Base-by-base conservation (phyloP, 2,797 vertebrate genomes). In the Hybognathus amarus region DNA sequence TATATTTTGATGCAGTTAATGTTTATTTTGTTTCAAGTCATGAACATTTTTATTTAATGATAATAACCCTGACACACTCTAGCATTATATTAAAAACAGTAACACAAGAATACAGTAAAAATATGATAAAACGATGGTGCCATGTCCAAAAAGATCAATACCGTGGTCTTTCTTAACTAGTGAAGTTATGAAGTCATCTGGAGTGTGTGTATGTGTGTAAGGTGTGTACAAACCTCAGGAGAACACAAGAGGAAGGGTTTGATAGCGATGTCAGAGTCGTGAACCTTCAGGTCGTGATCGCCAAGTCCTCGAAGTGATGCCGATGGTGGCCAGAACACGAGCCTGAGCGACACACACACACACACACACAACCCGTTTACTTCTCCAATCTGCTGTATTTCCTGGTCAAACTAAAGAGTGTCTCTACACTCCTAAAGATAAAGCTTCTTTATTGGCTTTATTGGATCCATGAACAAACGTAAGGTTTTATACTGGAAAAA, bases 241-340 rank as follows among this genome's bases (percentile, higher is more conserved):
- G 96, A 96, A 85, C 97, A 97, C 86, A 97, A 99, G 84, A 99
- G 94, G 93, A 99, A 99, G 33, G 98, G 98, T 88, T 99, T 99
- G 88, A 99, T 99, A 91, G 96, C 97, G 94, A 99, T 97, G 92
- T 97, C 98, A 63, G 98, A 99, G 91, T 99, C 97, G 0, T 99
- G 97, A 80, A 99, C 98, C 93, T 97, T 99, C 77, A 99, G 94
- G 82, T 97, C 97, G 84, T 99, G 97, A 91, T 99, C 97, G 42
- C 98, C 98, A 0, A 99, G 95, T 81, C 98, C 98, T 90, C 98
- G 94, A n/a, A 7, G 98, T 99, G 88, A 99, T 97, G 61, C 98
- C 98, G 81, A 99, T 99, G 80, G 98, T 99, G 50, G 98, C 98
- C 96, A 99, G 92, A 81, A 99, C 97, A 3, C 98, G 97, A 78